Conservation (phyloP, 2,113 vertebrate genomes). For the Vidua macroura region DNA sequence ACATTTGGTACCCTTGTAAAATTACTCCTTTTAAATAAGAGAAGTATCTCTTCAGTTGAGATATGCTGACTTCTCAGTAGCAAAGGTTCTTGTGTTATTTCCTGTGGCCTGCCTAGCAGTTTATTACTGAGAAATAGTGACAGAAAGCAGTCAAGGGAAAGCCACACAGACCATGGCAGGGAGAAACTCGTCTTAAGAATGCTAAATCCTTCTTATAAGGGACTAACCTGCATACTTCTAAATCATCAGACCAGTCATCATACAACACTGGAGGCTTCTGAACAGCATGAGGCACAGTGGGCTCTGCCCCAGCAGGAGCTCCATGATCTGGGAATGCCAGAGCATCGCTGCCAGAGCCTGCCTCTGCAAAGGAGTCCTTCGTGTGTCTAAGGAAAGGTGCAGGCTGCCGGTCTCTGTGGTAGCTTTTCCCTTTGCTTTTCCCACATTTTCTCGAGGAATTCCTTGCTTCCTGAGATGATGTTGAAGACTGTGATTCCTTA, state of each 20-base stretch:
- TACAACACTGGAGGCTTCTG: slow-evolving; percentile 59
- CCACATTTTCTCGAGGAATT: slow-evolving; percentile 37
- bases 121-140: not conserved
- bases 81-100: not conserved
- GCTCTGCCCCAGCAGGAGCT: not conserved
- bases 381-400: slow-evolving; percentile 53
- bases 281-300: not conserved
- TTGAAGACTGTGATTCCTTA: slow-evolving; percentile 58
- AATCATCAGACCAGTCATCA: slow-evolving; percentile 79
- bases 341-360: slow-evolving; percentile 66
- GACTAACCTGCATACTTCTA: slow-evolving; percentile 93
- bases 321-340: slow-evolving; percentile 44
- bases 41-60: not conserved
- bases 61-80: not conserved
- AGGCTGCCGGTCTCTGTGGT: slow-evolving; percentile 13
- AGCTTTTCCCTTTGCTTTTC: slow-evolving; percentile 40
- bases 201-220: not conserved
- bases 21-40: not conserved
- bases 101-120: not conserved
- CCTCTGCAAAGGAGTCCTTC: slow-evolving; percentile 72
- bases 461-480: slow-evolving; percentile 47
- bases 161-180: not conserved
- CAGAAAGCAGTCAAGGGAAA: not conserved
- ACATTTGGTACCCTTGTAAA: not conserved
- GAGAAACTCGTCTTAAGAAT: not conserved